Percentiles rank a stretch among this genome's conserved stretches.
phyloP scores from a whole-genome alignment of 2,113 vertebrate genomes.

The Gavialis gangeticus region DNA sequence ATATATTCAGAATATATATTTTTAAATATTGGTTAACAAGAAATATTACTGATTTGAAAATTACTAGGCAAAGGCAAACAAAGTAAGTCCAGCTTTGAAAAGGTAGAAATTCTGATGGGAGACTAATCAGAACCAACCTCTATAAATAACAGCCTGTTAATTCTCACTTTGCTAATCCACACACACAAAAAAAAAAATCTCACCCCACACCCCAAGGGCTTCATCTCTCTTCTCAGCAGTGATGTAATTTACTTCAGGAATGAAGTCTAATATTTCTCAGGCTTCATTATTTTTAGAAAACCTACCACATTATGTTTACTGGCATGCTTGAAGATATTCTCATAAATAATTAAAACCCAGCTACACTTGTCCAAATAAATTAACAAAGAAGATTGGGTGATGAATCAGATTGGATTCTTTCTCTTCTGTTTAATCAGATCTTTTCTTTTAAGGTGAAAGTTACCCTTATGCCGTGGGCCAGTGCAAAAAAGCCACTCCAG shows the following conservation, averaged over 20 bases:
- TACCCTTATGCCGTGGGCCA: background rate
- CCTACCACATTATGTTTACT: slow-evolving; percentile 40
- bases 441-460: slow-evolving; percentile 6
- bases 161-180: slow-evolving; percentile 58
- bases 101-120: slow-evolving; percentile 38
- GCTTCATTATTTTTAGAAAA: slow-evolving; percentile 53
- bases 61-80: background rate
- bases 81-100: slow-evolving; percentile 20
- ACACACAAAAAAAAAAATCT: slow-evolving; percentile 36
- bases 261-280: slow-evolving; percentile 53
- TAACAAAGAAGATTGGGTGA: slow-evolving; percentile 51
- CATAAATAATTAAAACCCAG: slow-evolving; percentile 61
- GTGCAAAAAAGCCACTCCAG: background rate
- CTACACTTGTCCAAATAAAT: slow-evolving; percentile 27
- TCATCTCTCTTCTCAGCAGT: slow-evolving; percentile 47
- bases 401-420: background rate
- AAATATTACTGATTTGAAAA: slow-evolving; percentile 21
- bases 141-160: slow-evolving; percentile 73
- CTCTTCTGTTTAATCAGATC: background rate
- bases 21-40: background rate
- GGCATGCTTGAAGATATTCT: slow-evolving; percentile 44
- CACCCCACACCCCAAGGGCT: slow-evolving; percentile 1
- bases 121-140: slow-evolving; percentile 52
- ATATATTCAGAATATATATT: background rate
- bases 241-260: slow-evolving; percentile 49